phyloP scores from a whole-genome alignment of 2,113 vertebrate genomes.

The Grantiella picta region DNA sequence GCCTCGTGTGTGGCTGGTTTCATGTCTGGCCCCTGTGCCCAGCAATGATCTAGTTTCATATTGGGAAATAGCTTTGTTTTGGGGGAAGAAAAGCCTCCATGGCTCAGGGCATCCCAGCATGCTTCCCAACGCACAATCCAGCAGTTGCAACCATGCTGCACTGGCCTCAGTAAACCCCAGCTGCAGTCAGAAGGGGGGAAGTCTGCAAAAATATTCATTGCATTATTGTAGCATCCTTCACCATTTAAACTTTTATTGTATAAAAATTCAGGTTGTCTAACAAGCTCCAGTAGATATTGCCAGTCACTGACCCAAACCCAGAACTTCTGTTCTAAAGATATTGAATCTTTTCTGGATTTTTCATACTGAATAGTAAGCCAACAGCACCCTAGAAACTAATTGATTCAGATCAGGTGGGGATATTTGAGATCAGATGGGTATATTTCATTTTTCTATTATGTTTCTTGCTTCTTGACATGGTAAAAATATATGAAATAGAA shows the following conservation, averaged over 20 bases:
- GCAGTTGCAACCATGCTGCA: background rate
- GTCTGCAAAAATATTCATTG: background rate
- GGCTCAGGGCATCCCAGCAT: background rate
- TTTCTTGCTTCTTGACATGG: background rate
- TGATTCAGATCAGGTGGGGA: background rate
- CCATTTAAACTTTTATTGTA: background rate
- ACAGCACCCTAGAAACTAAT: background rate
- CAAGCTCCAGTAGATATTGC: background rate
- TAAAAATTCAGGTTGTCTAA: background rate
- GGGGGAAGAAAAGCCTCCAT: background rate
- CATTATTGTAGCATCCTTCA: background rate
- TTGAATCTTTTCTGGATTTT: background rate
- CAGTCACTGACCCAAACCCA: background rate
- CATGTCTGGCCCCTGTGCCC: background rate
- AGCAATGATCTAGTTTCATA: background rate
- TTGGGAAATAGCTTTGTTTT: background rate
- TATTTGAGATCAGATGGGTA: background rate
- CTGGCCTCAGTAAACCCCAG: background rate
- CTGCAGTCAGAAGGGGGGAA: fast-evolving
- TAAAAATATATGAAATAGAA: background rate
- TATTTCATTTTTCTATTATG: background rate
- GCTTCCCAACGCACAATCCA: background rate
- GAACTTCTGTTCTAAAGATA: background rate
- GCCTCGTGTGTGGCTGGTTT: background rate
- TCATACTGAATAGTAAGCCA: background rate